Evolutionary conservation across 2,888 invertebrate species (phyloP), one percentile per base, ranked within the genome.

Genomic region (Orthosia cruda): DNA sequence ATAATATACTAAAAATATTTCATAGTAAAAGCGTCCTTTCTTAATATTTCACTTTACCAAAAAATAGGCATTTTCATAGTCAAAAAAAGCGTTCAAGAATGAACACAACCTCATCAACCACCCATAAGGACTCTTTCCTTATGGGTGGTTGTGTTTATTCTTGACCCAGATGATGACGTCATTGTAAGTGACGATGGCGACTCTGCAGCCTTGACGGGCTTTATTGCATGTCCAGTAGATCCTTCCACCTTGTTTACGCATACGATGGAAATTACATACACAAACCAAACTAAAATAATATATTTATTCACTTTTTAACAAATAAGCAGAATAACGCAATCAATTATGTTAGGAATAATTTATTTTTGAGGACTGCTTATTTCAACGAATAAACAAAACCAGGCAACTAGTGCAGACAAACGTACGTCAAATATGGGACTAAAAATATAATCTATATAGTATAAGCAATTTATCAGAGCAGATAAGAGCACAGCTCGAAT

Each of bases 191-290:
- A 90, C 83, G 15, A 93, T 80, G 2, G 89, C 87, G 1, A 89
- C 92, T 50, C 84, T 88, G 61, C 93, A 93, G 7, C 88, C 88
- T 80, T 80, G 83, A 2, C 77, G 85, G 7, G 83, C 87, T 75
- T 78, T 83, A 80, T 83, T 88, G 77, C 87, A 89, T 45, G 77
- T 77, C 89, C 86, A 87, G 50, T 84, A 88, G 5, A 75, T 82
- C n/a, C 74, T 82, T 0, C 65, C 52, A n/a, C 82, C 82, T 1
- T 73, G n/a, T 15, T 70, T 80, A 20, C 86, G 63, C 49, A 86
- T 86, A 59, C 81, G 26, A 26, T 26, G 26, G 26, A 26, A 26
- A 26, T 1, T 26, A 26, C 4, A 26, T 26, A 26, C 26, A 26
- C 26, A 26, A 26, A 26, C 4, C 26, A 26, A 26, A 26, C 26